A percentile compares a stretch with the other conserved stretches of the same genome.
Conservation (phyloP, 2,888 invertebrate genomes). For the Gerris lacustris region DNA sequence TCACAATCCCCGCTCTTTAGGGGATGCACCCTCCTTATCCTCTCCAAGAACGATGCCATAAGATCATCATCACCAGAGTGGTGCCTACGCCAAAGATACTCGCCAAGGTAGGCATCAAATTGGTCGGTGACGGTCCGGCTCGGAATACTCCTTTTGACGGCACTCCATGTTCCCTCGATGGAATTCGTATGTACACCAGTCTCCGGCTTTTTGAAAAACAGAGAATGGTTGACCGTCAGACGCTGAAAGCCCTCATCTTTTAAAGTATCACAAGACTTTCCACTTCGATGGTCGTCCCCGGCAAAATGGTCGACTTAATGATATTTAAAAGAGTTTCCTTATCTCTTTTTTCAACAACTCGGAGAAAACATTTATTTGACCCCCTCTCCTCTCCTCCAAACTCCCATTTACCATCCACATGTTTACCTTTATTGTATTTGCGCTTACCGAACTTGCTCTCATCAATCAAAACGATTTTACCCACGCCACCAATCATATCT, state of each 20-base stretch:
- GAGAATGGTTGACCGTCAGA: not conserved
- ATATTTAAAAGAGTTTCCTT: not conserved
- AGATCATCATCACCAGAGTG: conserved; percentile 2
- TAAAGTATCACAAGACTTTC: not conserved
- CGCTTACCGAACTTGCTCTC: too few relatives aligned
- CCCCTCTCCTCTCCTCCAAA: not conserved
- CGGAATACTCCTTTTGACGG: not conserved
- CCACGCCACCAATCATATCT: too few relatives aligned
- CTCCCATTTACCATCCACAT: not conserved
- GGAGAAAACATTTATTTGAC: not conserved
- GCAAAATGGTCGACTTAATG: not conserved
- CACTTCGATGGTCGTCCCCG: not conserved
- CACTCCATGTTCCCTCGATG: not conserved
- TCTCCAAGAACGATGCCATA: too few relatives aligned
- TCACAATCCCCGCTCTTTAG: too few relatives aligned
- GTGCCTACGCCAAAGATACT: not conserved
- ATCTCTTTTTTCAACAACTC: not conserved
- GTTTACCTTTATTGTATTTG: too few relatives aligned
- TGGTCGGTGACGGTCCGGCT: conserved; percentile 1
- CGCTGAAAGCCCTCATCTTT: not conserved
- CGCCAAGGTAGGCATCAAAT: not conserved
- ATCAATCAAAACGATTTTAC: too few relatives aligned
- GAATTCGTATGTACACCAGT: not conserved
- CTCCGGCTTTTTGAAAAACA: not conserved
- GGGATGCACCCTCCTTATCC: too few relatives aligned